These are phyloP conservation scores for Enteromius argenteus DNA, from an alignment of 2,797 vertebrate species.

Conservation along the genomic window DNA sequence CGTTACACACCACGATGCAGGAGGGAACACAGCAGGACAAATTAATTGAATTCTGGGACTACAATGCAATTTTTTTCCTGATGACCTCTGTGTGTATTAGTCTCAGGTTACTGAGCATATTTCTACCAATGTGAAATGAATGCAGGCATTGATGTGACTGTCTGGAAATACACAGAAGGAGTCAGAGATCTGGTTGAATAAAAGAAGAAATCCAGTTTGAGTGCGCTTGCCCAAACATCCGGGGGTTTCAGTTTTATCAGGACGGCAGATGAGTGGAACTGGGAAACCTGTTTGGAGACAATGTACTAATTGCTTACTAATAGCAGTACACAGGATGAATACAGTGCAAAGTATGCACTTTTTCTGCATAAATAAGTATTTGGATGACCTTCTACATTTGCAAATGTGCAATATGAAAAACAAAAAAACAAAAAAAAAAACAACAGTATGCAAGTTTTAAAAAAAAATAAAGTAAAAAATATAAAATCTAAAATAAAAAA, in stretches of 20 bases:
- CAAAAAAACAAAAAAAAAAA: too few species aligned
- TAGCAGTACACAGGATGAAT: not conserved
- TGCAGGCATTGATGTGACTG: conserved; percentile 18
- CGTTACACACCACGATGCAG: conserved; percentile 1
- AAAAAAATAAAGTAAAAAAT: too few species aligned
- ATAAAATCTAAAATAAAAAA: too few species aligned
- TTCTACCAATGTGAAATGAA: conserved; percentile 50
- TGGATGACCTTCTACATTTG: not conserved
- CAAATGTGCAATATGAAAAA: not conserved
- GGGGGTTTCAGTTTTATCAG: not conserved
- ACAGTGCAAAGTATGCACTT: not conserved
- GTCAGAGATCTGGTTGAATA: conserved; percentile 38
- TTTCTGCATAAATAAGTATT: not conserved
- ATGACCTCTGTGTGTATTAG: conserved; percentile 45
- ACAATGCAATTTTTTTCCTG: conserved; percentile 16
- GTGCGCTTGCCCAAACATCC: not conserved
- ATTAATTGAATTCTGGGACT: conserved; percentile 61
- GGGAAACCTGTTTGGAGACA: not conserved
- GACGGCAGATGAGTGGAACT: not conserved
- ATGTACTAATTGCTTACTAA: not conserved
- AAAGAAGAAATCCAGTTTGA: not conserved
- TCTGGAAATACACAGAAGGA: conserved; percentile 33
- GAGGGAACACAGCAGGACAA: conserved; percentile 35
- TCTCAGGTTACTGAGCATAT: conserved; percentile 47
- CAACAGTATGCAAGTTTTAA: too few species aligned